These are phyloP conservation scores for Magallana nippona DNA, from an alignment of 2,888 invertebrate species.

Conservation along the genomic window DNA sequence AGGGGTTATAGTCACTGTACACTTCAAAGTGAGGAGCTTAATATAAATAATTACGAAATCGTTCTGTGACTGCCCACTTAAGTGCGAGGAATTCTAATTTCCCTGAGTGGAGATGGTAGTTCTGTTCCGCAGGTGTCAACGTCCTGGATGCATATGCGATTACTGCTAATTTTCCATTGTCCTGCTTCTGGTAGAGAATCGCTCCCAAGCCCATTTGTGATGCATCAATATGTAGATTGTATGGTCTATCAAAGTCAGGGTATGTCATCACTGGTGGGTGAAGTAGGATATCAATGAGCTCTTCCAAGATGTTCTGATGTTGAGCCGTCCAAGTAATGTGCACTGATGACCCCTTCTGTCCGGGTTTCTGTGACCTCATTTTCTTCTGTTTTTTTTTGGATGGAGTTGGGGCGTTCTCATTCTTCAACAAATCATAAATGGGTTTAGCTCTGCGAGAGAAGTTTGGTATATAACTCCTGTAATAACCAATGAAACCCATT, in stretches of 20 bases:
- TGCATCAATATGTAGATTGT: conserved; percentile 44
- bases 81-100: conserved; percentile 55
- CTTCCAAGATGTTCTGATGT: conserved; percentile 40
- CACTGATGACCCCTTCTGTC: conserved; percentile 39
- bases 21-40: conserved; percentile 51
- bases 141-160: conserved; percentile 61
- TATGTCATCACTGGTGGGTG: conserved; percentile 47
- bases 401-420: not conserved
- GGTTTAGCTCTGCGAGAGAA: conserved; percentile 50
- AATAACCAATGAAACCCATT: conserved; percentile 51
- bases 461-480: conserved; percentile 50
- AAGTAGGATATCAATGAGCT: conserved; percentile 39
- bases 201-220: conserved; percentile 48
- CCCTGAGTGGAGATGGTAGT: conserved; percentile 59
- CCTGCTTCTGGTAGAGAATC: conserved; percentile 62
- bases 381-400: conserved; percentile 17
- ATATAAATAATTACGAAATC: conserved; percentile 57
- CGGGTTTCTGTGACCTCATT: not conserved
- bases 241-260: conserved; percentile 47
- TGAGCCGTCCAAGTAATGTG: conserved; percentile 39
- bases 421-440: conserved; percentile 52
- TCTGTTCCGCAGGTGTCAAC: conserved; percentile 57
- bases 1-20: conserved; percentile 53
- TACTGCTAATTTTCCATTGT: conserved; percentile 48
- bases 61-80: conserved; percentile 54